Evolutionary conservation across 2,113 vertebrate genomes (phyloP).

Genomic region (Dipodomys ordii): DNA sequence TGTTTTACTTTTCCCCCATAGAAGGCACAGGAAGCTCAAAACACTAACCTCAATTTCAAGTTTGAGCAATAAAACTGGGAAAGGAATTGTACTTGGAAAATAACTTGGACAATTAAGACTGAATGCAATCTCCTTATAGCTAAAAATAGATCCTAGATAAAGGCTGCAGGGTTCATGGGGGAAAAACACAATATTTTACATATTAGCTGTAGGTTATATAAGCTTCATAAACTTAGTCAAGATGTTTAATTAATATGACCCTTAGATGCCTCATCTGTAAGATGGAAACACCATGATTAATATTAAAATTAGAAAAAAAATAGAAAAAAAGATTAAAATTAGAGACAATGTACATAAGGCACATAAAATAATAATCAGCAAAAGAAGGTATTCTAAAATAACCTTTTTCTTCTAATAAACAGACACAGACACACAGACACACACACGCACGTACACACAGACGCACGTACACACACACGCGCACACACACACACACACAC

Average conservation of each 20-base stretch:
- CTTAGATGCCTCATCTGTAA: not conserved
- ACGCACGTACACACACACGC: not conserved
- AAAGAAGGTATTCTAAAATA: not conserved
- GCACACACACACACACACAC: not conserved
- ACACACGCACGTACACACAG: too few species aligned
- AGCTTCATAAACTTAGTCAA: not conserved
- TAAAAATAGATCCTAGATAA: not conserved
- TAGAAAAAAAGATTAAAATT: not conserved
- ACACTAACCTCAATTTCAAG: not conserved
- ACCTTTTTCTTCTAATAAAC: too few species aligned
- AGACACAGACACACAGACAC: not conserved
- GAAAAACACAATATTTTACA: not conserved
- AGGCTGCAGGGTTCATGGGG: not conserved
- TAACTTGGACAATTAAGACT: not conserved
- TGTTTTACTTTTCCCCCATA: not conserved
- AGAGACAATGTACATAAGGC: not conserved
- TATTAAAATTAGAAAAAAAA: not conserved
- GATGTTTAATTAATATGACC: not conserved
- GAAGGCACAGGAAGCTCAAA: not conserved
- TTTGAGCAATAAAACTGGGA: not conserved
- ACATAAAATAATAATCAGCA: not conserved
- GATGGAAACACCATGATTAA: not conserved
- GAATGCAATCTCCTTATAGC: not conserved
- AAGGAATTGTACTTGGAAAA: not conserved
- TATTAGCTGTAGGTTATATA: not conserved